Percentiles rank a stretch among this genome's conserved stretches.
Evolutionary conservation across 53 echinoderm and acorn worm genomes (phyloP).

Genomic region (Echinarachnius parma): DNA sequence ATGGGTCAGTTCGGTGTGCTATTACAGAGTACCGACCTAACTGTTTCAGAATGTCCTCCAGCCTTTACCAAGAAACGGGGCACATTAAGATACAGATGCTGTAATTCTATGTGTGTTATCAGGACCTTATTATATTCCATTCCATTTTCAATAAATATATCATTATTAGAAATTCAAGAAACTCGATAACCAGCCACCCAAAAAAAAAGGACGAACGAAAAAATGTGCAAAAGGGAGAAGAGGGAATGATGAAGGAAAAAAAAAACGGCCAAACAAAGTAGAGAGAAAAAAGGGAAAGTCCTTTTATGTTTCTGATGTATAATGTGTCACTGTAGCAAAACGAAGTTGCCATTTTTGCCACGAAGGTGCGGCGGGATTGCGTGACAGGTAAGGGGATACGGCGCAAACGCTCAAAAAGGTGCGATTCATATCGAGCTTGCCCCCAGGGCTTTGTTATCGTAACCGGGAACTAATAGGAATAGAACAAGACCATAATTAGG

Average conservation of each 20-base stretch:
- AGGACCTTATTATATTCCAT: too few species aligned
- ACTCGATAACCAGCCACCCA: too few species aligned
- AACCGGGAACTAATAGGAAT: constrained; percentile 26
- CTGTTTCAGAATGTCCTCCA: too few species aligned
- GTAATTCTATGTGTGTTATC: too few species aligned
- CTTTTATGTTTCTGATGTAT: constrained; percentile 30
- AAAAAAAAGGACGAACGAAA: too few species aligned
- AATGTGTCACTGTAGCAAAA: constrained; percentile 35
- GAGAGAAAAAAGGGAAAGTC: not conserved
- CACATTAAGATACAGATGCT: too few species aligned
- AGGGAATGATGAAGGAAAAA: not conserved
- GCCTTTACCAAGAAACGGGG: too few species aligned
- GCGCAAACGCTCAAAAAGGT: constrained; percentile 33
- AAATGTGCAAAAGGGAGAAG: not conserved
- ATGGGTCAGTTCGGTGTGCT: too few species aligned
- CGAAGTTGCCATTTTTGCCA: constrained; percentile 7
- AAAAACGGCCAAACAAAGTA: not conserved
- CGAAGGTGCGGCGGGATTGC: too few species aligned
- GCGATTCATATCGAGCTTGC: constrained; percentile 39
- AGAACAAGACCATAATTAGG: constrained; percentile 35
- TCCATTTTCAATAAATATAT: too few species aligned
- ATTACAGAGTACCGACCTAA: too few species aligned
- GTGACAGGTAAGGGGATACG: constrained; percentile 40
- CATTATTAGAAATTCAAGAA: too few species aligned
- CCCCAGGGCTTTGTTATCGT: constrained; percentile 36